These are phyloP conservation scores for Mohoua ochrocephala DNA, from an alignment of 2,113 vertebrate species.

Conservation along the genomic window DNA sequence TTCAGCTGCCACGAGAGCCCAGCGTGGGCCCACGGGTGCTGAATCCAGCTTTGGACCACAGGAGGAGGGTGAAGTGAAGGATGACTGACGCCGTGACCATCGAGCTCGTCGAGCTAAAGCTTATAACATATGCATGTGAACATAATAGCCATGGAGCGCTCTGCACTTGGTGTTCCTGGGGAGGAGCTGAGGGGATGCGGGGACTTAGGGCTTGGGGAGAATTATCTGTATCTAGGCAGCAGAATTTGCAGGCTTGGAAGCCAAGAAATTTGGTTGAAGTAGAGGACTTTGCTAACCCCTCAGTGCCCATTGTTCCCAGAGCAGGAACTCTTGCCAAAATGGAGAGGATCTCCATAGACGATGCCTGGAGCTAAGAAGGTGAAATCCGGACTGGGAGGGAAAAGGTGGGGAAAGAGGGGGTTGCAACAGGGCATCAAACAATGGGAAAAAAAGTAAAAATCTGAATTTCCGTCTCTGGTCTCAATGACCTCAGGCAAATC, in stretches of 20 bases:
- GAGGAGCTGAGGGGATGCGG: background rate
- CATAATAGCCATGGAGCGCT: background rate
- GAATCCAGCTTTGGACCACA: constrained; percentile 43
- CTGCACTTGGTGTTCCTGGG: background rate
- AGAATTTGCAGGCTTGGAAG: background rate
- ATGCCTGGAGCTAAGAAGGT: background rate
- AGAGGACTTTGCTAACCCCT: background rate
- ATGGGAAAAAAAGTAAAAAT: background rate
- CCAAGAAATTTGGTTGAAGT: background rate
- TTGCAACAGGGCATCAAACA: background rate
- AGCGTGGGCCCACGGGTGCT: background rate
- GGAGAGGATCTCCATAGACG: background rate
- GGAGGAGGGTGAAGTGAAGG: constrained; percentile 38
- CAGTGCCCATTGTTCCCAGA: fast-evolving
- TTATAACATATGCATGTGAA: background rate
- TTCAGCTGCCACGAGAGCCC: constrained; percentile 33
- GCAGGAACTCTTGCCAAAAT: background rate
- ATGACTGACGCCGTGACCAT: background rate
- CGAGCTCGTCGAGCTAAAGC: constrained; percentile 17
- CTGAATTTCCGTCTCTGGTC: background rate
- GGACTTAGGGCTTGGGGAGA: background rate
- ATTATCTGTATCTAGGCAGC: background rate
- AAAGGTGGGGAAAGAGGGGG: background rate
- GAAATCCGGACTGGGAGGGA: background rate
- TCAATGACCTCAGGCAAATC: background rate